These are phyloP conservation scores for Thumatha senex DNA, from an alignment of 2,888 invertebrate species.

Conservation along the genomic window DNA sequence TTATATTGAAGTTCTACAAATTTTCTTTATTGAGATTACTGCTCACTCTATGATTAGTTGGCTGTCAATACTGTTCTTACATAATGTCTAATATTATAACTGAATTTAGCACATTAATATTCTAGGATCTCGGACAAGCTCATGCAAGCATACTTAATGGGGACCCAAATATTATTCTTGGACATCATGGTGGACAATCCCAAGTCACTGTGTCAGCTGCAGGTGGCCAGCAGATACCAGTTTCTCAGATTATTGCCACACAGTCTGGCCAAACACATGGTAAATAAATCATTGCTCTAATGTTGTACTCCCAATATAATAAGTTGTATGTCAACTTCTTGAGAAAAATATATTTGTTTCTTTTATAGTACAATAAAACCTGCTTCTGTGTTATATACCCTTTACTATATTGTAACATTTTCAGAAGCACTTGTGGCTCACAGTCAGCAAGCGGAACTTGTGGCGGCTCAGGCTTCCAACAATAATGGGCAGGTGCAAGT, in stretches of 20 bases:
- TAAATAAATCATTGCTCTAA: constrained; percentile 33
- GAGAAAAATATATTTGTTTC: no score
- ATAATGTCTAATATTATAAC: no score
- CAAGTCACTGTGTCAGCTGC: constrained; percentile 72
- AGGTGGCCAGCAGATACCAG: constrained; percentile 72
- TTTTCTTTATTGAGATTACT: no score
- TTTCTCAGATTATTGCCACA: constrained; percentile 75
- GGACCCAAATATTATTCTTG: constrained; percentile 79
- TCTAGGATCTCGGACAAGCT: constrained; percentile 73
- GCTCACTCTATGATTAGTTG: no score
- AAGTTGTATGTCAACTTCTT: no score
- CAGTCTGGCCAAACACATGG: constrained; percentile 75
- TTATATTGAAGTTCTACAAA: no score
- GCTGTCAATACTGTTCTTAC: not conserved
- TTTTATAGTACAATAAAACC: no score
- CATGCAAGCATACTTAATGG: constrained; percentile 77
- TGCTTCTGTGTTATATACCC: no score
- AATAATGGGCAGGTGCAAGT: constrained; percentile 67
- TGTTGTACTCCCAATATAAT: not conserved
- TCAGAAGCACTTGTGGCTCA: constrained; percentile 76
- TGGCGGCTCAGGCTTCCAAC: constrained; percentile 54
- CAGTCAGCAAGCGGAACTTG: constrained; percentile 74
- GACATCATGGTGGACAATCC: constrained; percentile 80
- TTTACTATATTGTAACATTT: constrained; percentile 18
- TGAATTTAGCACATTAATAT: constrained; percentile 28